Conservation (phyloP, 2,113 vertebrate genomes). For the Scalopus aquaticus region DNA sequence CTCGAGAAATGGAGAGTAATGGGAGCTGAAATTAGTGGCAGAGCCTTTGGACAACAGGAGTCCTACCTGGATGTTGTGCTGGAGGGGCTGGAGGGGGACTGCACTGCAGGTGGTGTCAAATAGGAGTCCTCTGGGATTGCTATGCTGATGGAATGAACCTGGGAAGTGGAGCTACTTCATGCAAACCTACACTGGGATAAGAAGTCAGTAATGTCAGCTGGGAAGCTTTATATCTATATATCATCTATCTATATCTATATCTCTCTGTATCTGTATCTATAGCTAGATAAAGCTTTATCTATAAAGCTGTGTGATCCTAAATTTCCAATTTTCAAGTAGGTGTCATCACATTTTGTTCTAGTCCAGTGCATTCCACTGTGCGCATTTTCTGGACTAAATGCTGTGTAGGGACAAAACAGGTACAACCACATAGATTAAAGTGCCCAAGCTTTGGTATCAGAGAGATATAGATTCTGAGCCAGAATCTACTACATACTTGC, state of each 20-base stretch:
- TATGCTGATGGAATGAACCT: too few relatives aligned
- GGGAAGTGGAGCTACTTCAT: too few relatives aligned
- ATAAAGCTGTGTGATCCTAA: too few relatives aligned
- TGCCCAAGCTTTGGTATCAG: neutral
- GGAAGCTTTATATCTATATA: neutral
- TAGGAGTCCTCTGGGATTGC: neutral
- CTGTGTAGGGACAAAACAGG: neutral
- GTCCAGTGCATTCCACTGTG: neutral
- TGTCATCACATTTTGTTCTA: neutral
- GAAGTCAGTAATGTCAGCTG: neutral
- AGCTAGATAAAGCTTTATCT: too few relatives aligned
- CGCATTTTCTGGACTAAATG: neutral
- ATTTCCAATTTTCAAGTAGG: neutral
- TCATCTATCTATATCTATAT: too few relatives aligned
- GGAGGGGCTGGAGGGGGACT: neutral
- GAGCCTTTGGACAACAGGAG: neutral
- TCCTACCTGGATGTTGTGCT: fast-evolving
- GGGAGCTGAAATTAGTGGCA: neutral
- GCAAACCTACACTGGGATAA: neutral
- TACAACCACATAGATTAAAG: neutral
- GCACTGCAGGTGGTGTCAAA: neutral
- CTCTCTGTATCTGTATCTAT: too few relatives aligned
- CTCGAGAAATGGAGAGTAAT: neutral
- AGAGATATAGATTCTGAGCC: neutral
- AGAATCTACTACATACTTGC: neutral